A percentile compares a stretch with the other conserved stretches of the same genome.
Conservation (phyloP, 2,797 vertebrate species). For the Tenualosa thibaudeaui region DNA sequence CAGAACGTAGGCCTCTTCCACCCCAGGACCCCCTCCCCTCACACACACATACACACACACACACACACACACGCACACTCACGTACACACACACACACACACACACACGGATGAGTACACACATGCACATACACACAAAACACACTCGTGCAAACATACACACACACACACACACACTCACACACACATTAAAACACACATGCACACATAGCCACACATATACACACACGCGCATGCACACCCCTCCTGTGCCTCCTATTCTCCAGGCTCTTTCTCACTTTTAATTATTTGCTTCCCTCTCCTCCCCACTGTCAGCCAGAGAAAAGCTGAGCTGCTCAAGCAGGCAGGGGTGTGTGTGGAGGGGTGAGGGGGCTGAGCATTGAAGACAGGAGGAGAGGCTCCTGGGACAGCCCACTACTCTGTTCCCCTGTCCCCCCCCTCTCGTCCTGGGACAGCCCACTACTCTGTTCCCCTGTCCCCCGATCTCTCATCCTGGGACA, state of each 20-base stretch:
- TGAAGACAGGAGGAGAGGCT: not conserved
- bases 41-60: conserved; percentile 57
- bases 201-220: too few species aligned
- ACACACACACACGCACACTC: too few species aligned
- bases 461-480: not conserved
- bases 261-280: conserved; percentile 83
- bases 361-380: not conserved
- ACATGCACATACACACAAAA: conserved; percentile 64
- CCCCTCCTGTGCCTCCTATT: conserved; percentile 53
- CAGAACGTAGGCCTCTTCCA: conserved; percentile 73
- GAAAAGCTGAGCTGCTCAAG: conserved; percentile 6
- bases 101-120: too few species aligned
- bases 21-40: not conserved
- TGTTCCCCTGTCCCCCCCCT: too few species aligned
- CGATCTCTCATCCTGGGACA: too few species aligned
- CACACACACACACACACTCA: too few species aligned
- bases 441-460: not conserved
- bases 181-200: not conserved
- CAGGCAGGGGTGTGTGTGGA: not conserved
- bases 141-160: too few species aligned
- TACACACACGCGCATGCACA: not conserved
- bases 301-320: conserved; percentile 62
- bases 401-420: not conserved
- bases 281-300: conserved; percentile 93
- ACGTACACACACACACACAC: too few species aligned